A percentile compares a stretch with the other conserved stretches of the same genome.
Conservation (phyloP, 2,113 vertebrate genomes). For the Accipiter cooperii region DNA sequence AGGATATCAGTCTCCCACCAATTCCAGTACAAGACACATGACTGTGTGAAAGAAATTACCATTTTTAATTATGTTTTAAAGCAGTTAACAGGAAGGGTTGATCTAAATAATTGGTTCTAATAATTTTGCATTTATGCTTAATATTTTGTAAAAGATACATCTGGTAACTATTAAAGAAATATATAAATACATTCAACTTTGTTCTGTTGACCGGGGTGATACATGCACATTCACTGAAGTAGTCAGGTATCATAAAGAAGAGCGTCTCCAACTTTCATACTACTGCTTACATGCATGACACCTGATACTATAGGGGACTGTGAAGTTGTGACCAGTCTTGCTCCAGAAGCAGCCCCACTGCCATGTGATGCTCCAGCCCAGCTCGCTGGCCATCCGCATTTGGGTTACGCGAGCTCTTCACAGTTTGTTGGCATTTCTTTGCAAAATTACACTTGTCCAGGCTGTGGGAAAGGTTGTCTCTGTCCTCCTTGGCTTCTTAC, state of each 20-base stretch:
- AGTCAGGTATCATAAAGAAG: not conserved
- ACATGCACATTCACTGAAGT: not conserved
- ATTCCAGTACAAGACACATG: not conserved
- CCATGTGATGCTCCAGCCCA: not conserved
- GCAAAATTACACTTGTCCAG: not conserved
- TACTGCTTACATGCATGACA: not conserved
- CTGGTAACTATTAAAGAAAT: not conserved
- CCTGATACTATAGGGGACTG: not conserved
- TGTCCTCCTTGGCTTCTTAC: not conserved
- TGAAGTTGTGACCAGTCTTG: not conserved
- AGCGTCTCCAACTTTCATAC: not conserved
- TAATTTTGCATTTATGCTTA: not conserved
- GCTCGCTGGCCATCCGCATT: accelerated
- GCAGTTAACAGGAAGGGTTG: not conserved
- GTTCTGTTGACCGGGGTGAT: not conserved
- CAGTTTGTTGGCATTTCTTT: not conserved
- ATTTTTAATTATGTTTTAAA: not conserved
- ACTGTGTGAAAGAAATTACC: not conserved
- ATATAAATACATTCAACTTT: not conserved
- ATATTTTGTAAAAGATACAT: not conserved
- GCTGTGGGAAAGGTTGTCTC: not conserved
- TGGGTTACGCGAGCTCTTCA: not conserved
- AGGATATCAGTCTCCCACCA: not conserved
- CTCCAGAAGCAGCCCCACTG: not conserved
- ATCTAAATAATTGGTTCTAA: not conserved